Evolutionary conservation across 1,140 invertebrate species (phyloP).

Genomic region (Magallana gigas): DNA sequence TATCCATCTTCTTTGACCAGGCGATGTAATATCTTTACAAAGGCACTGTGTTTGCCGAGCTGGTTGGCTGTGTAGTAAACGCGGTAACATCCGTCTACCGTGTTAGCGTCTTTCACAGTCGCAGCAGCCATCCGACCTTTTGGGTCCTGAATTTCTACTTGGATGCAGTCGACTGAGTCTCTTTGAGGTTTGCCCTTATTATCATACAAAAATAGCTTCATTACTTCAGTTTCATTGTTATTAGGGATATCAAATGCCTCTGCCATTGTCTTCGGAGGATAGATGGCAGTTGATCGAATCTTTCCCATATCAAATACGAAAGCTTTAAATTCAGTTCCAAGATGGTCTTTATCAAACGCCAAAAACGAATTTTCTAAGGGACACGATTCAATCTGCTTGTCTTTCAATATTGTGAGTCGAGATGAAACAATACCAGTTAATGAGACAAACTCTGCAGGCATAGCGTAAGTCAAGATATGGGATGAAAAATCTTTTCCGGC

Average conservation of each 20-base stretch:
- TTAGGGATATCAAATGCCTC: slow-evolving; percentile 60
- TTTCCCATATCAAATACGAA: slow-evolving; percentile 60
- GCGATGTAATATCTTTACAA: slow-evolving; percentile 53
- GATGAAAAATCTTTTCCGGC: slow-evolving; percentile 58
- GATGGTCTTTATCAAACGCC: slow-evolving; percentile 57
- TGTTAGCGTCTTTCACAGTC: slow-evolving; percentile 57
- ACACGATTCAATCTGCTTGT: slow-evolving; percentile 57
- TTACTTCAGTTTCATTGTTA: slow-evolving; percentile 59
- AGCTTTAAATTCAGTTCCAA: slow-evolving; percentile 59
- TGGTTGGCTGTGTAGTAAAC: slow-evolving; percentile 57
- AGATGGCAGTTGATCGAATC: slow-evolving; percentile 60
- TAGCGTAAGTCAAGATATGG: slow-evolving; percentile 57
- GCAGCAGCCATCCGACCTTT: slow-evolving; percentile 55
- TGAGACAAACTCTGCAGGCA: slow-evolving; percentile 58
- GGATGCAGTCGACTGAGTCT: slow-evolving; percentile 59
- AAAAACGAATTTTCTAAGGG: slow-evolving; percentile 61
- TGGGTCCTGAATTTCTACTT: slow-evolving; percentile 57
- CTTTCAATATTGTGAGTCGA: slow-evolving; percentile 50
- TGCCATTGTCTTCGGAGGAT: slow-evolving; percentile 61
- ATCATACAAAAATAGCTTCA: slow-evolving; percentile 61
- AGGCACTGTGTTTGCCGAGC: slow-evolving; percentile 55
- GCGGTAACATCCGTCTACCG: slow-evolving; percentile 62
- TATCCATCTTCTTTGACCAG: slow-evolving; percentile 62
- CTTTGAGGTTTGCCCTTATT: slow-evolving; percentile 62
- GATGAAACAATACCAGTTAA: slow-evolving; percentile 54